Evolutionary conservation across 2,888 invertebrate species (phyloP), one percentile per base, ranked within the genome.

Genomic region (Cordilura impudica): DNA sequence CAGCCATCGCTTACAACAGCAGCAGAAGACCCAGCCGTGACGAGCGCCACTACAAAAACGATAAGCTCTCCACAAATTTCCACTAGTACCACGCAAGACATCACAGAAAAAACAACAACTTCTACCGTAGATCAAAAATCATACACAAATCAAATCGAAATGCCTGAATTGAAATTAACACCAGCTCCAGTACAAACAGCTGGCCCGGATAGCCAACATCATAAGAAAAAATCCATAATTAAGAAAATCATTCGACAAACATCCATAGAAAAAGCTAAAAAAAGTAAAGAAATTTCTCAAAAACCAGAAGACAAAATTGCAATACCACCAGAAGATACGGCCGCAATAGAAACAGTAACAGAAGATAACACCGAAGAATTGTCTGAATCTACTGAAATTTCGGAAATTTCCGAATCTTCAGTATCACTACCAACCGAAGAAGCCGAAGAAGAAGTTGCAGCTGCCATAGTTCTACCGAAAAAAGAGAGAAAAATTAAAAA

Each of bases 161-260:
- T 87, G 87, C 87, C 88, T 75, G 88, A 87, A 84, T 81, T 85
- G 82, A 83, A 88, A 84, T 83, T 86, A 81, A 76, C 84, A n/a
- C 71, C 85, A 56, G 85, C 84, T 5, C 87, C 87, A 49, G 81
- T 83, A 16, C 82, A 83, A 75, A 81, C 82, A 31, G 86, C 86
- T 76, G 86, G 87, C 19, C 61, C 79, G 16, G 79, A 79, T 21
- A 54, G 76, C 8, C 81, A 85, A 70, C 86, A 86, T 31, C 65
- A 82, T n/a, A 88, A 86, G 54, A 87, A 82, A 82, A 84, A 85
- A 82, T 67, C 56, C 49, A 19, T 61, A 58, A 43, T 86, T 0
- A 87, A 85, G 66, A 87, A 85, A 60, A 65, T 88, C 12, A 78
- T 87, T 65, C 84, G 85, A n/a, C 86, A 85, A 49, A 84, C 79